phyloP scores from a whole-genome alignment of 2,113 vertebrate species.

The Gobio gobio region DNA sequence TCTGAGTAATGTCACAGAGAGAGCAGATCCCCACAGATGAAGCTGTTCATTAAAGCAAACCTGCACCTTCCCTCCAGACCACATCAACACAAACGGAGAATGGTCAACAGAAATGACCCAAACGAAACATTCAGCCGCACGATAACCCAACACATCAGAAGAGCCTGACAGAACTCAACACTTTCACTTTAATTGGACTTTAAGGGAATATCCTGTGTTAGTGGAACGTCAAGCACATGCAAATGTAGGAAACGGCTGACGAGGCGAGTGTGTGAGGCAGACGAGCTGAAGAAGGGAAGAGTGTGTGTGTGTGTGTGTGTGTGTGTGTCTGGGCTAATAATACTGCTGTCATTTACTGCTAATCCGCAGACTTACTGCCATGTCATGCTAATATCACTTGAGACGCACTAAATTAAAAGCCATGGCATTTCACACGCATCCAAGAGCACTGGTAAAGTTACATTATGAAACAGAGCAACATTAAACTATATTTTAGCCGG shows the following conservation, averaged over 20 bases:
- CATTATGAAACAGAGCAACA: neutral
- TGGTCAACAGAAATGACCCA: too few species aligned
- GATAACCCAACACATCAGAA: neutral
- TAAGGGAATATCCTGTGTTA: neutral
- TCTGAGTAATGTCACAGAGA: neutral
- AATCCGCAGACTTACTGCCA: constrained; percentile 22
- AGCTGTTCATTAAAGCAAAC: constrained; percentile 26
- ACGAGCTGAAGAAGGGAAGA: neutral
- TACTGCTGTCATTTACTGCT: constrained; percentile 27
- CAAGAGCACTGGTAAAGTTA: neutral
- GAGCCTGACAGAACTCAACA: neutral
- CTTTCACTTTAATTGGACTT: neutral
- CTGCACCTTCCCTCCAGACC: neutral
- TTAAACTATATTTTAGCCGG: neutral
- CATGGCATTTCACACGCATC: neutral
- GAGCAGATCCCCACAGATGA: constrained; percentile 18
- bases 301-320: too few species aligned
- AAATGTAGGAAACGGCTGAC: neutral
- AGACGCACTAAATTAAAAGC: constrained; percentile 1
- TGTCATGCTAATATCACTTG: constrained; percentile 23
- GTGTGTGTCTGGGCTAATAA: constrained; percentile 19
- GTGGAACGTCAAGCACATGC: neutral
- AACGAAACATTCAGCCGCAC: neutral
- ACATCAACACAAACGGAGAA: too few species aligned
- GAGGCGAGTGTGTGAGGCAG: neutral